Evolutionary conservation across 2,113 vertebrate species (phyloP).

Genomic region (Phaetusa simplex): DNA sequence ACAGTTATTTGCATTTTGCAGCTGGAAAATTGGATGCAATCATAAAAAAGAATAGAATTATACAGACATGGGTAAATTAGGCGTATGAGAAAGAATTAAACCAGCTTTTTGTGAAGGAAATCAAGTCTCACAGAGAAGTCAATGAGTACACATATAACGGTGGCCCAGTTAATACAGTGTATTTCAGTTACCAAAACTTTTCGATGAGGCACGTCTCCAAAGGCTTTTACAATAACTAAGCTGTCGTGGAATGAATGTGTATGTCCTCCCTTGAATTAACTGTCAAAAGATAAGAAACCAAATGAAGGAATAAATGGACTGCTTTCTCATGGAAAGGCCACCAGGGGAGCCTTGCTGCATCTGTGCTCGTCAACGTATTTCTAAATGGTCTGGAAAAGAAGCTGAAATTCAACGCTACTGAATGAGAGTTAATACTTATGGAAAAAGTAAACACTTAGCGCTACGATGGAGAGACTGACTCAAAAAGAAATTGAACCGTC

Average conservation of each 20-base stretch:
- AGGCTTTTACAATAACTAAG: background rate
- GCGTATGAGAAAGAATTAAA: background rate
- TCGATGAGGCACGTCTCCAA: background rate
- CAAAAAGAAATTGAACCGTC: background rate
- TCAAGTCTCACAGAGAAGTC: background rate
- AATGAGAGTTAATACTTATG: background rate
- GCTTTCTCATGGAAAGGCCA: background rate
- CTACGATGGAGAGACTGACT: background rate
- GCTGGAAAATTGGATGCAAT: background rate
- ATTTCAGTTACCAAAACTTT: background rate
- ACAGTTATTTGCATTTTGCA: background rate
- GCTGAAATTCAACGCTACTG: background rate
- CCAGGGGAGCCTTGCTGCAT: background rate
- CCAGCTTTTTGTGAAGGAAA: background rate
- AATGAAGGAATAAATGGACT: background rate
- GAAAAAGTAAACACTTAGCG: background rate
- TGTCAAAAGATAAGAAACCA: background rate
- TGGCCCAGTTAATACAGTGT: background rate
- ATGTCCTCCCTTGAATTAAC: background rate
- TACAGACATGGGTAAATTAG: background rate
- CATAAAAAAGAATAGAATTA: background rate
- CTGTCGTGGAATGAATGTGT: background rate
- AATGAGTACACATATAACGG: background rate
- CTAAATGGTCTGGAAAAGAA: background rate
- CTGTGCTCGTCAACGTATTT: background rate